Percentiles rank a stretch among this genome's conserved stretches.
Evolutionary conservation across 2,797 vertebrate species (phyloP).

Genomic region (Acestrorhynchus altus): DNA sequence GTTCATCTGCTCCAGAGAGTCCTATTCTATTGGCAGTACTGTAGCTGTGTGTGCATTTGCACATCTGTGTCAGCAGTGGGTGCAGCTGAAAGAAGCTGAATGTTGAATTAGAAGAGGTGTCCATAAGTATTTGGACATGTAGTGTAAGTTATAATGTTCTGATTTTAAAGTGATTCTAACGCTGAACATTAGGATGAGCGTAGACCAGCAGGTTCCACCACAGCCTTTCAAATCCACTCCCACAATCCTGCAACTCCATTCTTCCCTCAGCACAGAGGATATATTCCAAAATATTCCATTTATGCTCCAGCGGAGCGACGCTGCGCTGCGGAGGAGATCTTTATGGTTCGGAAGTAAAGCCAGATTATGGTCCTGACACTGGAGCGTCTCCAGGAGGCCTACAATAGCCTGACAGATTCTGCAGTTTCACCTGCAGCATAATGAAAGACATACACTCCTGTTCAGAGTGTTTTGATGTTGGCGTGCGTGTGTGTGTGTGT

Average conservation of each 20-base stretch:
- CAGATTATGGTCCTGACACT: background rate
- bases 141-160: no score
- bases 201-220: no score
- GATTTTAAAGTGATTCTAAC: no score
- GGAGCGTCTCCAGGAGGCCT: background rate
- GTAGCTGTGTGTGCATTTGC: no score
- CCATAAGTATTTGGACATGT: no score
- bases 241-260: background rate
- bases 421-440: conserved; percentile 18
- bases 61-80: no score
- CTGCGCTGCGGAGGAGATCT: background rate
- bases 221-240: conserved; percentile 5
- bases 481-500: conserved; percentile 3
- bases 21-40: no score
- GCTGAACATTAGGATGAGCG: no score
- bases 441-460: background rate
- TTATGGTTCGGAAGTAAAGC: background rate
- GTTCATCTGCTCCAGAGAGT: no score
- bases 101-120: no score
- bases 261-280: no score
- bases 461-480: conserved; percentile 27
- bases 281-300: background rate
- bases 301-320: background rate
- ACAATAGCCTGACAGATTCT: conserved; percentile 13
- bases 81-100: no score